Conservation (phyloP, 2,797 vertebrate species). For the Aphelocoma californica region DNA sequence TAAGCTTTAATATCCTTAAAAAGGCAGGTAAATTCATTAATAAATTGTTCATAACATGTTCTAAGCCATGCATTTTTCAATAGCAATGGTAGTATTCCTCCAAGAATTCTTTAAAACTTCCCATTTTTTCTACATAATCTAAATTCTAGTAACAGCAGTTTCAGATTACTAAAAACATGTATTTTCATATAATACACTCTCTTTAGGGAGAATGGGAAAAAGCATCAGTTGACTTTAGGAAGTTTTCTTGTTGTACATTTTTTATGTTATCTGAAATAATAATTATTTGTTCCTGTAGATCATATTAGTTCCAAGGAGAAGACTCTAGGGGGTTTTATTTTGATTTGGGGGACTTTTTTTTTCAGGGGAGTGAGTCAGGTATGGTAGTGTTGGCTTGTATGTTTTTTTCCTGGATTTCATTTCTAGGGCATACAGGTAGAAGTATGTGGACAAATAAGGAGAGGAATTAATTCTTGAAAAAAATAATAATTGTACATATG, state of each 20-base stretch:
- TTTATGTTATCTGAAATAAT: not conserved
- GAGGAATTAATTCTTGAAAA: not conserved
- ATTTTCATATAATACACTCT: not conserved
- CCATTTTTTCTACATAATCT: not conserved
- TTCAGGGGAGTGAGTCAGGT: accelerated
- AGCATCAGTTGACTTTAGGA: not conserved
- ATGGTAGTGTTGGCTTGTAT: not conserved
- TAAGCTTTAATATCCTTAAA: not conserved
- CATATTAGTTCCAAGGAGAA: not conserved
- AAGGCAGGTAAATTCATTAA: not conserved
- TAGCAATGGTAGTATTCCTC: not conserved
- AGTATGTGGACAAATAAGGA: not conserved
- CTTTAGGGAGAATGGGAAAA: accelerated
- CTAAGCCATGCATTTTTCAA: not conserved
- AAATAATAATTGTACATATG: not conserved
- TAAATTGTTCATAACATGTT: accelerated
- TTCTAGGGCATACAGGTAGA: not conserved
- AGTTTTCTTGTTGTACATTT: not conserved
- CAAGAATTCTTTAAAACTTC: not conserved
- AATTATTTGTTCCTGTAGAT: not conserved
- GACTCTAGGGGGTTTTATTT: accelerated
- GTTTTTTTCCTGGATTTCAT: not conserved
- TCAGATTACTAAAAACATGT: not conserved
- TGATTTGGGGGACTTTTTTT: accelerated
- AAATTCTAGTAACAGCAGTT: not conserved